phyloP scores from a whole-genome alignment of 2,113 vertebrate species.

The Carassius auratus region DNA sequence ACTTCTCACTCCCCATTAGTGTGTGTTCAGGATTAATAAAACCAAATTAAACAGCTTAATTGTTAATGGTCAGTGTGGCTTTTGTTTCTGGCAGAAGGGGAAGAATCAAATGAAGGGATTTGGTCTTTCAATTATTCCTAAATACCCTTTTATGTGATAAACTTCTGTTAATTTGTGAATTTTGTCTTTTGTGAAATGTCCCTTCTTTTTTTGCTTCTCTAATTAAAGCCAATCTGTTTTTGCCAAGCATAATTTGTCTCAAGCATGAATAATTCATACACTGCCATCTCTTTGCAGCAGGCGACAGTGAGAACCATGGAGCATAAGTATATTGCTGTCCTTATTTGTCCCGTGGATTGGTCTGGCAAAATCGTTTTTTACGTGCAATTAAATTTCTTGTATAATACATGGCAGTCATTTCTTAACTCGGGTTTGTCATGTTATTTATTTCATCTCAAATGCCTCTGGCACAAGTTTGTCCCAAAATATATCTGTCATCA shows the following conservation, averaged over 20 bases:
- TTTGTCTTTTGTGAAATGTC: background rate
- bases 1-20: background rate
- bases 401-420: background rate
- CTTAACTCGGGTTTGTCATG: background rate
- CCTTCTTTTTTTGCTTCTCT: slow-evolving; percentile 29
- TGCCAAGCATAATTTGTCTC: slow-evolving; percentile 37
- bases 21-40: slow-evolving; percentile 9
- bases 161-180: slow-evolving; percentile 43
- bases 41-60: slow-evolving; percentile 16
- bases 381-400: background rate
- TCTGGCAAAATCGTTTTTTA: background rate
- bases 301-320: background rate
- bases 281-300: background rate
- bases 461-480: slow-evolving; percentile 29
- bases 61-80: slow-evolving; percentile 15
- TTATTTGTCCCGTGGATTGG: background rate
- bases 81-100: slow-evolving; percentile 22
- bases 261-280: slow-evolving; percentile 53
- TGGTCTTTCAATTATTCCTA: slow-evolving; percentile 18
- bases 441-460: background rate
- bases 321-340: background rate
- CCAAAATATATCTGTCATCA: slow-evolving; percentile 32
- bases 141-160: slow-evolving; percentile 42
- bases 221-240: slow-evolving; percentile 55
- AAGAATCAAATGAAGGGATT: slow-evolving; percentile 28